Conservation (phyloP, 1,140 invertebrate genomes). For the Elysia chlorotica region DNA sequence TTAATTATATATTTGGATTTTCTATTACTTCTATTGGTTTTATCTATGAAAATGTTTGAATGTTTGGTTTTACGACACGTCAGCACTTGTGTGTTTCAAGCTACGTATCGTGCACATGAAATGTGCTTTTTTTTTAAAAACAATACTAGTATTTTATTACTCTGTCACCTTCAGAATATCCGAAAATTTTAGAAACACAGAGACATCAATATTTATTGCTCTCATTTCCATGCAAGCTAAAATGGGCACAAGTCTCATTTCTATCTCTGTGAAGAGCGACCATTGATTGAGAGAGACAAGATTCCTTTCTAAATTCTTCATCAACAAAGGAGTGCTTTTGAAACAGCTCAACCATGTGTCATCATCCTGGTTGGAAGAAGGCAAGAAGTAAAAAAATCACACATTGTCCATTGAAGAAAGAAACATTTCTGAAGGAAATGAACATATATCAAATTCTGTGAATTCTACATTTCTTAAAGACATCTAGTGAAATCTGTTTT, state of each 20-base stretch:
- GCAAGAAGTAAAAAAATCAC: too few species aligned
- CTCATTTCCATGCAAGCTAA: slow-evolving; percentile 65
- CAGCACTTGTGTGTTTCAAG: not conserved
- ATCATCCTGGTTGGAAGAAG: too few species aligned
- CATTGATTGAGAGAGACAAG: too few species aligned
- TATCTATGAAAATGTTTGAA: not conserved
- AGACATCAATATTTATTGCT: slow-evolving; percentile 61
- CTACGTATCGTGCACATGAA: not conserved
- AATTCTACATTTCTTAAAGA: too few species aligned
- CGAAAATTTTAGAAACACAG: slow-evolving; percentile 62
- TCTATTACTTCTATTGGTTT: not conserved
- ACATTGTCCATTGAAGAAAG: too few species aligned
- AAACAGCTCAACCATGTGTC: too few species aligned
- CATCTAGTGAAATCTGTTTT: too few species aligned
- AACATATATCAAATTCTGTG: too few species aligned
- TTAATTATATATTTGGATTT: too few species aligned
- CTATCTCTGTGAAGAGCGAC: slow-evolving; percentile 61
- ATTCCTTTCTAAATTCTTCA: too few species aligned
- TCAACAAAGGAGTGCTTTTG: too few species aligned
- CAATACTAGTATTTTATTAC: not conserved
- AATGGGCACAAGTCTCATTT: slow-evolving; percentile 65
- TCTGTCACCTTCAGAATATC: slow-evolving; percentile 47
- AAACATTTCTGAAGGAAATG: too few species aligned
- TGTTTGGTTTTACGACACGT: not conserved
- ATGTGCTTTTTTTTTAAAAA: not conserved